Conservation (phyloP, 2,797 vertebrate genomes). For the Megaceryle alcyon region DNA sequence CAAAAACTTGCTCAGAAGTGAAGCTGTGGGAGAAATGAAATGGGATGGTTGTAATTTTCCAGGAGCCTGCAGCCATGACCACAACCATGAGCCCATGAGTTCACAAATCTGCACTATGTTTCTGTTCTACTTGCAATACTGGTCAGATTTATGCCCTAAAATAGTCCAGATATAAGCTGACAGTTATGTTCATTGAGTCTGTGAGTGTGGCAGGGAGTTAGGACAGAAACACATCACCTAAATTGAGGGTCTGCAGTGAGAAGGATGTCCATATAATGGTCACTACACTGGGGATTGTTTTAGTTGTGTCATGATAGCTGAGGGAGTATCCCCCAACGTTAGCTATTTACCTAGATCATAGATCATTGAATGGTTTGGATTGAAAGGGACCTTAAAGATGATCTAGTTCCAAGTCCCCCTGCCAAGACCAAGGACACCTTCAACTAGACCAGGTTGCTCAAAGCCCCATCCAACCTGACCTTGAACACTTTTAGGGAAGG, state of each 20-base stretch:
- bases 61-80: background rate
- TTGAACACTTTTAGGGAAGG: background rate
- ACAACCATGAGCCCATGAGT: background rate
- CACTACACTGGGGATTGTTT: background rate
- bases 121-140: background rate
- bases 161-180: background rate
- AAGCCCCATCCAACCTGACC: fast-evolving
- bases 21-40: background rate
- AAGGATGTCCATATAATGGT: background rate
- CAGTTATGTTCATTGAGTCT: background rate
- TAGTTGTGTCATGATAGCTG: fast-evolving
- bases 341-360: background rate
- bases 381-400: background rate
- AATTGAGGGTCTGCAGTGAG: background rate
- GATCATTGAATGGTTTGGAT: background rate
- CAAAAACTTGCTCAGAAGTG: background rate
- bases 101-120: background rate
- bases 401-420: background rate
- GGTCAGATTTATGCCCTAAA: background rate
- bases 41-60: background rate
- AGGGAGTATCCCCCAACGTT: background rate
- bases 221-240: background rate
- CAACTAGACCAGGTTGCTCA: fast-evolving
- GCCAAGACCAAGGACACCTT: background rate
- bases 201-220: background rate